Conservation (phyloP, 2,797 vertebrate species). For the Clarias platycephalus region DNA sequence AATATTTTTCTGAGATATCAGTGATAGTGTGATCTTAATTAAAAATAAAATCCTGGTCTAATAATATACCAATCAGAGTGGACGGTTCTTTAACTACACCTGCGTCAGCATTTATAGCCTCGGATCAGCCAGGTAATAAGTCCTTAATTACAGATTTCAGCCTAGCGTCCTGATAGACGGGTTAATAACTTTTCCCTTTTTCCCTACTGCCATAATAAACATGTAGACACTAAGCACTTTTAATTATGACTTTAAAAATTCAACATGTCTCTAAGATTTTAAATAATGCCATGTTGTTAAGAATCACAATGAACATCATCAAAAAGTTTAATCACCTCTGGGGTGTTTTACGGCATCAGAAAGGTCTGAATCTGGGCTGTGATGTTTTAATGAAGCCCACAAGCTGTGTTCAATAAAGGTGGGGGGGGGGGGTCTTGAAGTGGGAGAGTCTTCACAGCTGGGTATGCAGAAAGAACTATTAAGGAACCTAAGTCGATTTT, state of each 20-base stretch:
- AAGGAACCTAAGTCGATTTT: conserved; percentile 20
- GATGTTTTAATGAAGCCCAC: background rate
- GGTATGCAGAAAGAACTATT: conserved; percentile 28
- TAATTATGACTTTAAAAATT: background rate
- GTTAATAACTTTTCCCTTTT: background rate
- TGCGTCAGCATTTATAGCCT: background rate
- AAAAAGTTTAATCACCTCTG: background rate
- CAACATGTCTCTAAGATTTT: background rate
- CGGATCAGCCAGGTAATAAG: background rate
- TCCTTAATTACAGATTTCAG: background rate
- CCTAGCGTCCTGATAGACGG: background rate
- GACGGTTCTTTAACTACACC: background rate
- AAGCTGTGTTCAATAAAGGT: background rate
- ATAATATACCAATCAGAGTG: no score
- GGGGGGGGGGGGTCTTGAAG: background rate
- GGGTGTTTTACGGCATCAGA: background rate
- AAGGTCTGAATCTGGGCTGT: conserved; percentile 5
- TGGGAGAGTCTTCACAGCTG: no score
- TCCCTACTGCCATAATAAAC: background rate
- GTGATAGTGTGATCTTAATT: no score
- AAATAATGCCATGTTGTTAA: background rate
- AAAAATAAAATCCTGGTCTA: background rate
- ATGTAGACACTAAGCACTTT: background rate
- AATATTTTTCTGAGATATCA: background rate
- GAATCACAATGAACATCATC: background rate